Percentiles rank a stretch among this genome's conserved stretches.
These are phyloP conservation scores for Campoplex capitator DNA, from an alignment of 2,888 invertebrate species.

Conservation along the genomic window DNA sequence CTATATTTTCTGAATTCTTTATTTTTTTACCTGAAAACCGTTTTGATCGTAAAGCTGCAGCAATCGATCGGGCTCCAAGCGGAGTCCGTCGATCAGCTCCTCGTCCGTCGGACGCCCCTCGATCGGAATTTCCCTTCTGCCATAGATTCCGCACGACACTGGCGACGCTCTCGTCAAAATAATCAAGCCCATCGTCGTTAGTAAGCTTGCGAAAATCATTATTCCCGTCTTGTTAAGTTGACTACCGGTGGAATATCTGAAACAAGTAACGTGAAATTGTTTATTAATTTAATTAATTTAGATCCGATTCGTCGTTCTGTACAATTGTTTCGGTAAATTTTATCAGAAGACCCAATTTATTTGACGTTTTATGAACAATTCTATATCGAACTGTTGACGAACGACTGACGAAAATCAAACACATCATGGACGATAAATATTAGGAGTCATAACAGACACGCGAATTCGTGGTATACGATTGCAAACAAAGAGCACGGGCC, in stretches of 20 bases:
- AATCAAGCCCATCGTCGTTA: conserved; percentile 78
- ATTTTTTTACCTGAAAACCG: conserved; percentile 76
- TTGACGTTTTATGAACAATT: background rate
- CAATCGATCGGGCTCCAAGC: conserved; percentile 70
- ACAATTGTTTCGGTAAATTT: background rate
- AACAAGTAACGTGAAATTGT: conserved; percentile 9
- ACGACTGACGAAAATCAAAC: background rate
- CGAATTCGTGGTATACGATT: background rate
- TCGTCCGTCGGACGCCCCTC: conserved; percentile 65
- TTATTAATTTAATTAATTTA: background rate
- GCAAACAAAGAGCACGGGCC: background rate
- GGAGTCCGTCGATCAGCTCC: background rate
- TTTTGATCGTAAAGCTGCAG: conserved; percentile 76
- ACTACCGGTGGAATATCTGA: conserved; percentile 33
- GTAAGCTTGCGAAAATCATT: conserved; percentile 78
- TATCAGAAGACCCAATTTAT: background rate
- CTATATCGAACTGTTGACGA: background rate
- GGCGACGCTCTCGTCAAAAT: conserved; percentile 76
- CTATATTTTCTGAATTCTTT: conserved; percentile 38
- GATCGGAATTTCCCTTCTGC: conserved; percentile 74
- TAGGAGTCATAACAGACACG: background rate
- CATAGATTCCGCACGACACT: conserved; percentile 75
- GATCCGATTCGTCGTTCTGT: too few relatives aligned
- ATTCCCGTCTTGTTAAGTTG: conserved; percentile 55
- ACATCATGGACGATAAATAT: background rate